phyloP scores from a whole-genome alignment of 2,888 invertebrate genomes.

The Nebria brevicollis region DNA sequence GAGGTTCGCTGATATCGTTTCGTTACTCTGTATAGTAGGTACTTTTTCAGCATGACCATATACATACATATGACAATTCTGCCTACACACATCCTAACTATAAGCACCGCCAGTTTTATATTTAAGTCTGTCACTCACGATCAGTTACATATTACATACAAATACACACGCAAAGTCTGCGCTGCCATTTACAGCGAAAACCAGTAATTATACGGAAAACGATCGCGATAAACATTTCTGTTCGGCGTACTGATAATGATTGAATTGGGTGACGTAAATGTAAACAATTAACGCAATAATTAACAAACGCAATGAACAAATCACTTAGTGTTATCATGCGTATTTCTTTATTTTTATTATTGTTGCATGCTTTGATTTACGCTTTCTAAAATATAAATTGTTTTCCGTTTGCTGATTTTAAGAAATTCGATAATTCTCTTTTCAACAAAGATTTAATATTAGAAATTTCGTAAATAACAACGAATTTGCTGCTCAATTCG shows the following conservation, averaged over 20 bases:
- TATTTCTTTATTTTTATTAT: neutral
- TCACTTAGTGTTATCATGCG: neutral
- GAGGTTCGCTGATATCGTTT: neutral
- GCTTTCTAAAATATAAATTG: neutral
- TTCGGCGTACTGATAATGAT: conserved; percentile 30
- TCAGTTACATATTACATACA: conserved; percentile 4
- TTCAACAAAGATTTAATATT: too few species aligned
- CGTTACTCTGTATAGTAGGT: conserved; percentile 17
- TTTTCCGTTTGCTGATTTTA: too few species aligned
- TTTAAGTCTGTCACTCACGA: conserved; percentile 2
- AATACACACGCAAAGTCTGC: neutral
- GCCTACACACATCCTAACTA: conserved; percentile 25
- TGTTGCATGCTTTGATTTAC: neutral
- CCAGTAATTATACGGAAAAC: conserved; percentile 33
- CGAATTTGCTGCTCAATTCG: too few species aligned
- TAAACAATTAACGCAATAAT: conserved; percentile 44
- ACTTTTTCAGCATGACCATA: conserved; percentile 29
- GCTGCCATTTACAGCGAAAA: conserved; percentile 42
- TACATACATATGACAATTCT: conserved; percentile 19
- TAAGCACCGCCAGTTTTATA: conserved; percentile 16
- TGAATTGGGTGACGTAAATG: conserved; percentile 28
- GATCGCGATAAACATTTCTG: conserved; percentile 15
- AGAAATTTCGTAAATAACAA: too few species aligned
- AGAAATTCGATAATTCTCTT: too few species aligned
- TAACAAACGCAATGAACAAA: conserved; percentile 9